These are phyloP conservation scores for Marmota flaviventris DNA, from an alignment of 2,113 vertebrate genomes.

Conservation along the genomic window DNA sequence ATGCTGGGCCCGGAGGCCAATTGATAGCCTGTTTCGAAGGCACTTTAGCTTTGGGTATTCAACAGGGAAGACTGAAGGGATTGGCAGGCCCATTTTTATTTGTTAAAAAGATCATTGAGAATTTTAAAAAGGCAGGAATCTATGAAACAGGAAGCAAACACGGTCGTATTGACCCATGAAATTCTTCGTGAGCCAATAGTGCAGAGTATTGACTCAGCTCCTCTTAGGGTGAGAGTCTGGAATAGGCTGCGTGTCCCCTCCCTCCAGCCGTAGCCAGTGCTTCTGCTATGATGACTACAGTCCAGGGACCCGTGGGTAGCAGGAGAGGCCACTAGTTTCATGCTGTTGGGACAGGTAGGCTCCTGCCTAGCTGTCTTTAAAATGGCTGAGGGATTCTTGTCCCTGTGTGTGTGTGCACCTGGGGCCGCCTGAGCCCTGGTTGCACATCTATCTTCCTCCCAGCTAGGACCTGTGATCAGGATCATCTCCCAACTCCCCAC, in stretches of 20 bases:
- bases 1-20: slow-evolving; percentile 43
- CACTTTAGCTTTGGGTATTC: not conserved
- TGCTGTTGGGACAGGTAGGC: accelerated
- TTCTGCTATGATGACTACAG: not conserved
- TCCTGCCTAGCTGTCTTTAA: not conserved
- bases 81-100: not conserved
- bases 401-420: too few species aligned
- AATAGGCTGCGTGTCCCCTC: accelerated
- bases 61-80: not conserved
- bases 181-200: not conserved
- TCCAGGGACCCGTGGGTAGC: not conserved
- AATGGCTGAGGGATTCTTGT: not conserved
- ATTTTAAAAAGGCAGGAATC: not conserved
- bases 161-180: accelerated
- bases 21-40: slow-evolving; percentile 29
- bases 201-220: accelerated
- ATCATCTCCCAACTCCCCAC: accelerated
- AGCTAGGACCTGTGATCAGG: not conserved
- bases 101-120: not conserved
- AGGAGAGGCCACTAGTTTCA: accelerated
- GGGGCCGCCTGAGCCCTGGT: not conserved
- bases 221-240: not conserved
- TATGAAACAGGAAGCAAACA: not conserved
- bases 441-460: not conserved
- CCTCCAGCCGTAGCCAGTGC: accelerated